Evolutionary conservation across 2,888 invertebrate species (phyloP), one percentile per base, ranked within the genome.

Genomic region (Ametastegia equiseti): DNA sequence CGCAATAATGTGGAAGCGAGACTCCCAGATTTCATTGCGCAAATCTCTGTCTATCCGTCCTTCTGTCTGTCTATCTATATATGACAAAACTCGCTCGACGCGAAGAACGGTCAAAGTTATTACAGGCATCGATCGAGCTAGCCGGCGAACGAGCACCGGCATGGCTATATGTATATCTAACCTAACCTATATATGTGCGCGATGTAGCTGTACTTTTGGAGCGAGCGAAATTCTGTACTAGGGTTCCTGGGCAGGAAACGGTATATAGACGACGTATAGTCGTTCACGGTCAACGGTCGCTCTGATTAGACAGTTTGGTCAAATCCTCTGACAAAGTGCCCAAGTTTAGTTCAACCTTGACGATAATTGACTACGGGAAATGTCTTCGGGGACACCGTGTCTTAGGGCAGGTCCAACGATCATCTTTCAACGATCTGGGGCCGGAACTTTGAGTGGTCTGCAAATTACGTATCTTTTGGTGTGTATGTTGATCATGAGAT

Each of bases 21-120:
- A 63, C 33, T 33, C 6, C 63, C 7, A 33, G 63, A 33, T 63
- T 63, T 63, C 63, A 63, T 63, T 63, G 63, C 63, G 63, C 30
- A 63, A 33, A 63, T 63, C 23, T 54, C 54, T n/a, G n/a, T n/a
- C n/a, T 54, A 54, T 19, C 54, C 5, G 5, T n/a, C 19, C 54
- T 0, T 54, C 54, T 19, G 15, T 54, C 54, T 54, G 5, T 19
- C 54, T 33, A 11, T 39, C 36, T 39, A 39, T 39, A 39, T 67
- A 67, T 39, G 65, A 67, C 39, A 67, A 67, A 67, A 67, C 65
- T 67, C 39, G 36, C 39, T 39, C 36, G 65, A 67, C 47, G 15
- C 36, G 65, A 67, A 27, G 15, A 71, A 45, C 71, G 71, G 71
- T 71, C 71, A 71, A 71, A 71, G 71, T 71, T 71, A 71, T 71